A percentile compares a stretch with the other conserved stretches of the same genome.
Evolutionary conservation across 2,113 vertebrate species (phyloP).

Genomic region (Anolis sagrei): DNA sequence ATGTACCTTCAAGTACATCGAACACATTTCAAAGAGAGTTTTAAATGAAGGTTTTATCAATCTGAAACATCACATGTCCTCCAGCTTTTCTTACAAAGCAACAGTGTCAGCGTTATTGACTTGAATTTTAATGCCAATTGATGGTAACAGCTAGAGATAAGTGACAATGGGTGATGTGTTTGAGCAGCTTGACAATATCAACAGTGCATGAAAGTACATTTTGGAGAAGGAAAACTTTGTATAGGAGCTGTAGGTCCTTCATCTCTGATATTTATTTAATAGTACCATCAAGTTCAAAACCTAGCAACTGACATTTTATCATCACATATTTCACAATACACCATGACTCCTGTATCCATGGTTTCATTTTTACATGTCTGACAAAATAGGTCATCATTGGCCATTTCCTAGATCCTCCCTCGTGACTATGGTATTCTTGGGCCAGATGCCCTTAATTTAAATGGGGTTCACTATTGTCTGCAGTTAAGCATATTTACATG

Average conservation of each 20-base stretch:
- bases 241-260: not conserved
- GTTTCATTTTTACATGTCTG: too few relatives aligned
- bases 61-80: not conserved
- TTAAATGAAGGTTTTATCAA: conserved; percentile 36
- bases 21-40: conserved; percentile 53
- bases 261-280: not conserved
- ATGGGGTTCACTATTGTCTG: too few relatives aligned
- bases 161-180: not conserved
- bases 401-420: too few relatives aligned
- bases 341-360: too few relatives aligned
- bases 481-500: too few relatives aligned
- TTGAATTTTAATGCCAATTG: conserved; percentile 27
- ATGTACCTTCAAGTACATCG: conserved; percentile 15
- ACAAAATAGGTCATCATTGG: too few relatives aligned
- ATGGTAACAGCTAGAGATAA: not conserved
- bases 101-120: conserved; percentile 6
- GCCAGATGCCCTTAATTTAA: too few relatives aligned
- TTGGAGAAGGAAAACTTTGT: not conserved
- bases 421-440: too few relatives aligned
- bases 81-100: conserved; percentile 21
- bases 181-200: conserved; percentile 28
- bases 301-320: too few relatives aligned
- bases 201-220: not conserved
- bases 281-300: not conserved
- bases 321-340: not conserved